Evolutionary conservation across 2,888 invertebrate species (phyloP).

Genomic region (Xestia c-nigrum): DNA sequence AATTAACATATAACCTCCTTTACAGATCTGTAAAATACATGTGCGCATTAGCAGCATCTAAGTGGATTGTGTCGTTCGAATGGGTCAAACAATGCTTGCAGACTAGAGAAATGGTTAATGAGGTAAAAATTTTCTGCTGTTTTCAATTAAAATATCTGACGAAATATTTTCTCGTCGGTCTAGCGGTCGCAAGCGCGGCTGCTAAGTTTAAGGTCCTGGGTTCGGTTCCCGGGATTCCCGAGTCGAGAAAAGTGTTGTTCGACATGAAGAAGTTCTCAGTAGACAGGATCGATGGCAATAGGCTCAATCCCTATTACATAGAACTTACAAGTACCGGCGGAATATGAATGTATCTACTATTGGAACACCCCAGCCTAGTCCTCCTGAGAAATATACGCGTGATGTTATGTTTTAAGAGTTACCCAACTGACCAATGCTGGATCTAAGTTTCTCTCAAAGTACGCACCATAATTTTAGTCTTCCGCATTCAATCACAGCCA

Average conservation of each 20-base stretch:
- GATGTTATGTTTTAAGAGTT: neutral
- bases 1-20: conserved; percentile 30
- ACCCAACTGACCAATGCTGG: neutral
- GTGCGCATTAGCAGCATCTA: conserved; percentile 89
- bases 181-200: no score
- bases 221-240: no score
- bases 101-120: conserved; percentile 81
- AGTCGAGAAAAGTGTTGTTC: no score
- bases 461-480: neutral
- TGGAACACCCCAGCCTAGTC: neutral
- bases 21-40: conserved; percentile 90
- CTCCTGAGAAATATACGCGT: neutral
- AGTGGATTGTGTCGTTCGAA: conserved; percentile 90
- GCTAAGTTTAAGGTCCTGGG: no score
- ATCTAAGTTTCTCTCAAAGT: no score
- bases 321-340: no score
- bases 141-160: neutral
- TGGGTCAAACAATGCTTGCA: conserved; percentile 89
- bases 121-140: conserved; percentile 77
- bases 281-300: no score
- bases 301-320: no score
- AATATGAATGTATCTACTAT: neutral
- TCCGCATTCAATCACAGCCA: neutral
- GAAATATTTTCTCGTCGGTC: neutral
- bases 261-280: no score